Evolutionary conservation across 2,888 invertebrate species (phyloP), one percentile per base, ranked within the genome.

Genomic region (Balanococcus diminutus): DNA sequence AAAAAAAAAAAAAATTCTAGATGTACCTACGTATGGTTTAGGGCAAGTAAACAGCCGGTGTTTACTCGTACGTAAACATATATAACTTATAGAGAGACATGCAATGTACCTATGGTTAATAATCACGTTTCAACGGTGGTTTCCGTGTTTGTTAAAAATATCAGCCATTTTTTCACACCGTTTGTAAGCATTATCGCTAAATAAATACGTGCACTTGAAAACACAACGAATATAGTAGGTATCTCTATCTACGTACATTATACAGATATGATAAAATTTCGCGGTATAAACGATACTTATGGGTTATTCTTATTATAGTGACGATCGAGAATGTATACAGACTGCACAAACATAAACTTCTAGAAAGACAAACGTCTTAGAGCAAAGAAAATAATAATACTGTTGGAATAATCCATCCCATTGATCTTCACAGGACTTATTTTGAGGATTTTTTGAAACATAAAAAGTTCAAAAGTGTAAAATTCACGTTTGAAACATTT

Each of bases 111-210:
- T n/a, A n/a, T n/a, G 67, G 16, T 67, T 67, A 67, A 67, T 67
- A 67, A 67, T 67, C 67, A 67, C 67, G 67, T 67, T 67, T 31
- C 67, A 16, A 46, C 2, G 14, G 67, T 31, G 67, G 67, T 67
- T 67, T 67, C 67, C 67, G 67, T 67, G 67, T 67, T 67, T 67
- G 67, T 67, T 67, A 67, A 28, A 67, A 67, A 67, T 67, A 67
- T 67, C 67, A 67, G 16, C 67, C 28, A 56, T 56, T 31, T 67
- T 67, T 67, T 67, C 67, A 67, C 67, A 67, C 67, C 67, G 67
- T 67, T 16, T 28, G 28, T 28, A 1, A 67, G 67, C 67, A 67
- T 67, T 67, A 67, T 67, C 67, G 31, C 67, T 67, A 67, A 28
- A 28, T 67, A 67, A 67, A 67, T 67, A 67, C 28, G 28, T 31